Conservation (phyloP, 2,797 vertebrate species). For the Vireo griseus region DNA sequence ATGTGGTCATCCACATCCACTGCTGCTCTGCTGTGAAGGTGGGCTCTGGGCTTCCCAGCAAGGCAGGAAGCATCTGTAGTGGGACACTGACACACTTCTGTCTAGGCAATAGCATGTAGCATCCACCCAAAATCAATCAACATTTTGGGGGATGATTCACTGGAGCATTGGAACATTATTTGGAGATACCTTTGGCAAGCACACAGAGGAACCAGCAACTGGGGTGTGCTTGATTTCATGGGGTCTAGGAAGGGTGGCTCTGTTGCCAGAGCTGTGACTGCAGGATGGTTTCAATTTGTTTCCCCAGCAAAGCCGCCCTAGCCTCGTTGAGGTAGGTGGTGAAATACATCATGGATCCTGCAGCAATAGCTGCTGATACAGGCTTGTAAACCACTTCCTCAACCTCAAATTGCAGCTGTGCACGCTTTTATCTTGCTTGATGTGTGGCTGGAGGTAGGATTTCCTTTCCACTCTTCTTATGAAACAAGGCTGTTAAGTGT, state of each 20-base stretch:
- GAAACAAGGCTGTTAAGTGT: neutral
- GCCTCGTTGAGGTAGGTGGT: neutral
- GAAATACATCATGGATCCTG: neutral
- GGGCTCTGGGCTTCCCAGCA: neutral
- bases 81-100: accelerated
- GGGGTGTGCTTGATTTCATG: neutral
- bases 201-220: neutral
- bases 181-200: neutral
- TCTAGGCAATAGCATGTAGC: accelerated
- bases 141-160: accelerated
- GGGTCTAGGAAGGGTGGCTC: accelerated
- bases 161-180: neutral
- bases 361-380: neutral
- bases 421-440: neutral
- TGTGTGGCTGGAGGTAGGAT: neutral
- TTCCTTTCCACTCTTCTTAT: neutral
- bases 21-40: neutral
- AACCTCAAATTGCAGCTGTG: neutral
- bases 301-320: neutral
- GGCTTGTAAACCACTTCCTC: neutral
- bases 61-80: neutral
- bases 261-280: neutral
- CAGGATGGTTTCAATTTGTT: neutral
- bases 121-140: neutral
- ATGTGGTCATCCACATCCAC: neutral